phyloP scores from a whole-genome alignment of 1,140 invertebrate species.

The Ips nitidus region DNA sequence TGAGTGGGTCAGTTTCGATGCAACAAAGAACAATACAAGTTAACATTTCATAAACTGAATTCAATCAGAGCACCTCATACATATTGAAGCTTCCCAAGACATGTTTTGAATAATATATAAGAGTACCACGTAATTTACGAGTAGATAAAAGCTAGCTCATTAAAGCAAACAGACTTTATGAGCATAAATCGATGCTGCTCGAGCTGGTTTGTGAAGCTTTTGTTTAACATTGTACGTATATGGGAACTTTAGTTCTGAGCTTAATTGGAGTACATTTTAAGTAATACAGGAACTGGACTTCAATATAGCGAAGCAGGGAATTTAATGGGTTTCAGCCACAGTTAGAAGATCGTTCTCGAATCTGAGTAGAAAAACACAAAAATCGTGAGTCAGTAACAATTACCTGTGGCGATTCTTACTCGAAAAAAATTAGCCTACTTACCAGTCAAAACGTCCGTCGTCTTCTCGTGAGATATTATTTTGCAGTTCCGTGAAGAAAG shows the following conservation, averaged over 20 bases:
- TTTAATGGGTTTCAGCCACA: constrained; percentile 4
- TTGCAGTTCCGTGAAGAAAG: constrained; percentile 25
- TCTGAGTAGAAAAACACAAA: constrained; percentile 14
- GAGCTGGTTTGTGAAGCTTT: constrained; percentile 14
- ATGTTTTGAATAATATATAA: constrained; percentile 26
- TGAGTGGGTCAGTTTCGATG: neutral
- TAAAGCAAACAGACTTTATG: constrained; percentile 22
- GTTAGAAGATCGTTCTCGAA: constrained; percentile 1
- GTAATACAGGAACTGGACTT: constrained; percentile 23
- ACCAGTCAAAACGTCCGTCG: constrained; percentile 1
- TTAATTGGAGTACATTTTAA: constrained; percentile 30
- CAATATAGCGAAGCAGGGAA: no score
- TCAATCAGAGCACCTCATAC: no score
- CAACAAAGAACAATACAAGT: neutral
- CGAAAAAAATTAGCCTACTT: constrained; percentile 26
- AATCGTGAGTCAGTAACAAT: constrained; percentile 18
- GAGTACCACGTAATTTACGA: constrained; percentile 4
- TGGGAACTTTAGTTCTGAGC: constrained; percentile 18
- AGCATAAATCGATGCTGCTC: constrained; percentile 9
- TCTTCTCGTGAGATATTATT: constrained; percentile 23
- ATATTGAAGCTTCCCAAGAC: neutral
- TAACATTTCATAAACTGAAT: neutral
- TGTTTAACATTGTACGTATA: constrained; percentile 23
- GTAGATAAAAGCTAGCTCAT: constrained; percentile 18
- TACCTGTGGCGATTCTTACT: neutral